Percentiles rank a stretch among this genome's conserved stretches.
These are phyloP conservation scores for Ondatra zibethicus DNA, from an alignment of 2,113 vertebrate species.

Conservation along the genomic window DNA sequence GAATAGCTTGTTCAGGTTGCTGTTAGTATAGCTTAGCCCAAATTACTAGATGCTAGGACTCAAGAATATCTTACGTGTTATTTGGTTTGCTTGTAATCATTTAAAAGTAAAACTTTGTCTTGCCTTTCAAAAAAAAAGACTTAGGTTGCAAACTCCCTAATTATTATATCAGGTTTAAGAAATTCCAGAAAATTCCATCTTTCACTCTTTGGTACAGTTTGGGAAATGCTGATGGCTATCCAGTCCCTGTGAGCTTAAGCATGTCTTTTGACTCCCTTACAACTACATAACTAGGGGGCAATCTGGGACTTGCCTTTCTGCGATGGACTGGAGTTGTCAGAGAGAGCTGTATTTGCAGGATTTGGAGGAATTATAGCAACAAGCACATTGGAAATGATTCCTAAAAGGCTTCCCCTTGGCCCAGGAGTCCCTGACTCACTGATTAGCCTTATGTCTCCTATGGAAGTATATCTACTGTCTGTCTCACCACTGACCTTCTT, in stretches of 20 bases:
- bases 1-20: too few relatives aligned
- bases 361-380: neutral
- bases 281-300: neutral
- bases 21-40: too few relatives aligned
- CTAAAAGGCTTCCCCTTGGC: too few relatives aligned
- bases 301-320: slow-evolving; percentile 31
- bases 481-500: neutral
- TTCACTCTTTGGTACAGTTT: neutral
- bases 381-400: neutral
- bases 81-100: too few relatives aligned
- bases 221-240: neutral
- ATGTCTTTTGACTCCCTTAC: neutral
- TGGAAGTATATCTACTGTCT: neutral
- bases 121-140: too few relatives aligned
- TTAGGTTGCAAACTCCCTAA: neutral
- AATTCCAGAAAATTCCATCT: neutral
- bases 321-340: neutral
- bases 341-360: neutral
- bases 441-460: neutral
- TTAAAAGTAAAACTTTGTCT: too few relatives aligned
- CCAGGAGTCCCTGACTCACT: neutral
- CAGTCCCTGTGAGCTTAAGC: neutral
- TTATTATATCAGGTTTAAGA: slow-evolving; percentile 29
- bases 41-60: too few relatives aligned
- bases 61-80: too few relatives aligned